phyloP scores from a whole-genome alignment of 2,113 vertebrate species.

The Empidonax traillii region DNA sequence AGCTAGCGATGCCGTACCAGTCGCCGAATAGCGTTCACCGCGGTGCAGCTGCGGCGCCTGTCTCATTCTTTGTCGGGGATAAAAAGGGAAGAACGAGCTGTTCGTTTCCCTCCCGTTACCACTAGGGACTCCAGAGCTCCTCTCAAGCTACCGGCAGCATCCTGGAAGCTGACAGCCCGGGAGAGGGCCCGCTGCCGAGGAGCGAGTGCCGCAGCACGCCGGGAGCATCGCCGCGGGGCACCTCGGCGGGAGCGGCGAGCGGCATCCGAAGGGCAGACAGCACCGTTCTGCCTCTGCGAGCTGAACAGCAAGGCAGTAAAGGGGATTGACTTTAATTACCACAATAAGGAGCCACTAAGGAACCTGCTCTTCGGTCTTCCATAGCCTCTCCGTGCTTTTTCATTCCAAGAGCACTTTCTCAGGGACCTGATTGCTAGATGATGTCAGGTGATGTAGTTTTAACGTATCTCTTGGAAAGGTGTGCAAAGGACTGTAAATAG shows the following conservation, averaged over 20 bases:
- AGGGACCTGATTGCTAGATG: not conserved
- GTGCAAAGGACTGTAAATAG: constrained; percentile 38
- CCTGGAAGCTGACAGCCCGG: not conserved
- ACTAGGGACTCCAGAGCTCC: not conserved
- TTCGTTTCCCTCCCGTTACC: not conserved
- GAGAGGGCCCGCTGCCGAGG: not conserved
- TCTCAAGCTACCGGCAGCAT: not conserved
- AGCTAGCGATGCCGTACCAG: not conserved
- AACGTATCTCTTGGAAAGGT: not conserved
- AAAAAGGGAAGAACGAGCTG: not conserved
- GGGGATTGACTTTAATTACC: not conserved
- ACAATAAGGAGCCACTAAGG: not conserved
- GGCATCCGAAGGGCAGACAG: not conserved
- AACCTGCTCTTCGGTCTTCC: not conserved
- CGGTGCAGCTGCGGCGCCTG: not conserved
- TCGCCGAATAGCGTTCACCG: not conserved
- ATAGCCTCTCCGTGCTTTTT: not conserved
- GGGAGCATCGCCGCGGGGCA: not conserved
- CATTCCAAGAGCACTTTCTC: not conserved
- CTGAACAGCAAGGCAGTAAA: not conserved
- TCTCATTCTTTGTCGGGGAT: not conserved
- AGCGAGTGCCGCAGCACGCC: not conserved
- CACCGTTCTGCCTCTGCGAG: not conserved
- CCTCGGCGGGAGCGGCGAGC: not conserved
- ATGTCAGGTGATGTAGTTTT: constrained; percentile 27